A percentile compares a stretch with the other conserved stretches of the same genome.
Conservation (phyloP, 2,113 vertebrate species). For the Seriola dumerili region DNA sequence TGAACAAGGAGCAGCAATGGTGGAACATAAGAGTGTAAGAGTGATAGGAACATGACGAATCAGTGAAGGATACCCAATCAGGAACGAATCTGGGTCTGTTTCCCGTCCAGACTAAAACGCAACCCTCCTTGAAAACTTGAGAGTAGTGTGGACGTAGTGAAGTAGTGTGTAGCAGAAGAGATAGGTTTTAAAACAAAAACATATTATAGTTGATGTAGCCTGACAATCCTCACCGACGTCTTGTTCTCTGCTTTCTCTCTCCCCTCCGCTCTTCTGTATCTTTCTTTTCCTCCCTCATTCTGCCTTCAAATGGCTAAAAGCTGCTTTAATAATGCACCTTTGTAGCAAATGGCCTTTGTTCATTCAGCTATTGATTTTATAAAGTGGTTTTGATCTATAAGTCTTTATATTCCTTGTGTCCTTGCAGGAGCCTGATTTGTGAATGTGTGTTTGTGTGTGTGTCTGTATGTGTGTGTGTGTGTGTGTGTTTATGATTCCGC, state of each 20-base stretch:
- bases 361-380: conserved; percentile 68
- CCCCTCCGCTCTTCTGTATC: background rate
- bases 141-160: too few relatives aligned
- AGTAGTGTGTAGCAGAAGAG: too few relatives aligned
- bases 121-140: too few relatives aligned
- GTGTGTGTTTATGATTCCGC: conserved; percentile 59
- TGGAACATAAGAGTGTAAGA: too few relatives aligned
- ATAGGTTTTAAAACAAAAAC: too few relatives aligned
- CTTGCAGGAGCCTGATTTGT: conserved; percentile 44
- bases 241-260: background rate
- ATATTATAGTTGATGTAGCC: too few relatives aligned
- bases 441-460: background rate
- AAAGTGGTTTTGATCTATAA: conserved; percentile 74
- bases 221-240: background rate
- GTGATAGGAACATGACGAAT: too few relatives aligned
- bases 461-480: conserved; percentile 32
- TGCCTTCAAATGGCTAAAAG: conserved; percentile 34
- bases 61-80: too few relatives aligned
- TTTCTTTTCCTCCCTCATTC: background rate
- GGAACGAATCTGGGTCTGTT: too few relatives aligned
- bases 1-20: too few relatives aligned
- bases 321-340: conserved; percentile 48
- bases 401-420: conserved; percentile 56
- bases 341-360: conserved; percentile 64
- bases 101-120: too few relatives aligned